Evolutionary conservation across 2,113 vertebrate species (phyloP).

Genomic region (Corythaeola cristata): DNA sequence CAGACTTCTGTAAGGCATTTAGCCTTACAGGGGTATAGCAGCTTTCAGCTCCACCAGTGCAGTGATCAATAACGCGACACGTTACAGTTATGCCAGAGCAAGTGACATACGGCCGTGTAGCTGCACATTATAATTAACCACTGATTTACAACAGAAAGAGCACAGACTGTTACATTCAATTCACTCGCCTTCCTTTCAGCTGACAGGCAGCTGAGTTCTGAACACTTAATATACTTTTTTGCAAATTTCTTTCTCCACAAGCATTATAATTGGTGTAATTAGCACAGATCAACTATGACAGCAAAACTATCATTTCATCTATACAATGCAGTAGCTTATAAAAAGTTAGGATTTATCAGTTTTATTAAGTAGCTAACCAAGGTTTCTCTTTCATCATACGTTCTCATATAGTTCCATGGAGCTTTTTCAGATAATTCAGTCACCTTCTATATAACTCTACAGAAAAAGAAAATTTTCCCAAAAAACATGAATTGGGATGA

Average conservation of each 20-base stretch:
- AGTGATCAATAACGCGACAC: background rate
- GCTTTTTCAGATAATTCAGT: background rate
- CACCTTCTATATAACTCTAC: background rate
- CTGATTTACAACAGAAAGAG: constrained; percentile 15
- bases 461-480: background rate
- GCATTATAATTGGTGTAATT: constrained; percentile 30
- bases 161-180: constrained; percentile 41
- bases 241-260: constrained; percentile 26
- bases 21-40: background rate
- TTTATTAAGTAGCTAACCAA: background rate
- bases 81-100: background rate
- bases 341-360: background rate
- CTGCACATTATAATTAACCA: constrained; percentile 43
- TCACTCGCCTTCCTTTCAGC: constrained; percentile 8
- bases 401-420: background rate
- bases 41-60: background rate
- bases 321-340: background rate
- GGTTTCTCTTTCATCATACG: background rate
- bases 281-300: constrained; percentile 29
- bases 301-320: constrained; percentile 19
- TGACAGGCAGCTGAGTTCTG: background rate
- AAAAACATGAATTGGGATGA: background rate
- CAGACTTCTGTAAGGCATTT: background rate
- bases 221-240: constrained; percentile 8
- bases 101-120: constrained; percentile 21